Evolutionary conservation across 2,113 vertebrate genomes (phyloP), one percentile per base, ranked within the genome.

Genomic region (Myiopsitta monachus): DNA sequence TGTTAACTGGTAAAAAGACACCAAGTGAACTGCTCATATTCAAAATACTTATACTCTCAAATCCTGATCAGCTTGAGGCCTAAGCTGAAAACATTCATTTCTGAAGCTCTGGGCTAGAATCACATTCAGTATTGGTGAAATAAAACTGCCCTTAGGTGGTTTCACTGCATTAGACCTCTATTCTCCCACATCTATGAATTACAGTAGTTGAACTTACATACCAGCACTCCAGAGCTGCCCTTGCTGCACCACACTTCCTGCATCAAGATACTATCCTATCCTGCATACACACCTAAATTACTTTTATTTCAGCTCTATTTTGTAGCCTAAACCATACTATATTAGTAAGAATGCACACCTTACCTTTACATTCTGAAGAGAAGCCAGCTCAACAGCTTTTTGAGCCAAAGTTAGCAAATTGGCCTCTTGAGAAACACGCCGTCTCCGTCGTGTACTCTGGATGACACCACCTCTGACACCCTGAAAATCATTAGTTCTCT

Each of bases 341-440:
- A 17, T 33, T 30, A 18, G 33, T 52, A 66, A 87, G 74, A 33
- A 54, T 10, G 44, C 26, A 59, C 17, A 51, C 18, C 68, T 97
- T 89, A 98, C 98, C 98, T 98, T 98, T 75, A 97, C 62, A 30
- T 96, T 96, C 90, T 98, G 99, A 63, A 99, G 97, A 7, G 98
- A 99, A 96, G 99, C 99, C 98, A 99, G 98, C 93, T 99, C 99
- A 6, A 98, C 99, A 23, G 99, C 99, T 96, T 99, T 99, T 92
- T 99, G 99, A 44, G 99, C 99, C 69, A 99, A 96, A 28, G 99
- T 99, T 95, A 99, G 98, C 96, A 99, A 97, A 96, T 99, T 99
- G 88, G 98, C 99, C 95, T 99, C 99, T 96, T 99, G 99, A 59
- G 99, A 99, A 22, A 98, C 98, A 93, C 99, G 98, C 24, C 99